phyloP scores from a whole-genome alignment of 2,888 invertebrate species.

The Agrotis segetum region DNA sequence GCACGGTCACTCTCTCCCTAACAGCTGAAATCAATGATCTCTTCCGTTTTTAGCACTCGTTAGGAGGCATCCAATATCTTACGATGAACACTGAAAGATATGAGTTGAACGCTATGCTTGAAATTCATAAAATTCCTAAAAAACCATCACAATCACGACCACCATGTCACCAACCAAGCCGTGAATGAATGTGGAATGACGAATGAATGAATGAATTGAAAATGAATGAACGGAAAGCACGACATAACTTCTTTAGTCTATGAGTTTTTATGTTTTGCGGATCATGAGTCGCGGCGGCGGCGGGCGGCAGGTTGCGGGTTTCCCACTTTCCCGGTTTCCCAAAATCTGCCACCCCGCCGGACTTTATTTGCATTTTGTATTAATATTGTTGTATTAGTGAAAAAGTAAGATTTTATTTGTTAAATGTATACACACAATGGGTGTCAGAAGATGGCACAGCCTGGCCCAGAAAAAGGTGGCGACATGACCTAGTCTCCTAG shows the following conservation, averaged over 20 bases:
- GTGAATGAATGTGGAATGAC: constrained; percentile 22
- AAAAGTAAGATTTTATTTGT: too few relatives aligned
- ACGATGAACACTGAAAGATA: not conserved
- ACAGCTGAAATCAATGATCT: not conserved
- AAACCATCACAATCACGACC: not conserved
- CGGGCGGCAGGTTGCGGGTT: too few relatives aligned
- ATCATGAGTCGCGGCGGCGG: too few relatives aligned
- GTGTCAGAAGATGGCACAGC: too few relatives aligned
- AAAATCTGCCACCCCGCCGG: too few relatives aligned
- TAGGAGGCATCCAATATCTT: not conserved
- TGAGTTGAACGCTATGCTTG: not conserved
- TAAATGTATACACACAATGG: too few relatives aligned
- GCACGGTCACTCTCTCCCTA: constrained; percentile 33
- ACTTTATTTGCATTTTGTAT: too few relatives aligned
- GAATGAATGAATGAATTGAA: constrained; percentile 7
- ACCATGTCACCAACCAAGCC: constrained; percentile 30
- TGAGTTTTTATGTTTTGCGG: too few relatives aligned
- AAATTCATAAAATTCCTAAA: not conserved
- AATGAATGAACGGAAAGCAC: not conserved
- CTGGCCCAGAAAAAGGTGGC: too few relatives aligned
- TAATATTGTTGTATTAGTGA: too few relatives aligned
- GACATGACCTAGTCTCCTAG: too few relatives aligned
- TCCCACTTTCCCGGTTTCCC: too few relatives aligned
- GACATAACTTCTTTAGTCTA: constrained; percentile 1
- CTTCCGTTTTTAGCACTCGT: not conserved